These are phyloP conservation scores for Papilio gigon DNA, from an alignment of 2,888 invertebrate genomes.

Conservation along the genomic window DNA sequence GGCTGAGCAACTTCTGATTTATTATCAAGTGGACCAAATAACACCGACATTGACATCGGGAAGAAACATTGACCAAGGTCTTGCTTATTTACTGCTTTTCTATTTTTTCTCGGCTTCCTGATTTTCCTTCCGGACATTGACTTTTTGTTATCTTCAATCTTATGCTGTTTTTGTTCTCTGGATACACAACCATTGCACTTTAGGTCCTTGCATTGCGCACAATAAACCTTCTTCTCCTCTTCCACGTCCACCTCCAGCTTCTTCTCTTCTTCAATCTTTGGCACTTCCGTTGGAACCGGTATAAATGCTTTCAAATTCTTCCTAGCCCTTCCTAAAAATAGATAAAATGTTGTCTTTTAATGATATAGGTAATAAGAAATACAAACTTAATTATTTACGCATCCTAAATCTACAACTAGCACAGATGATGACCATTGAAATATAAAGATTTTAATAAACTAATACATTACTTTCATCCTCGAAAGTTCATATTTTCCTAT, in stretches of 20 bases:
- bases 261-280: conserved; percentile 68
- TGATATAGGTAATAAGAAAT: neutral
- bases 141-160: conserved; percentile 67
- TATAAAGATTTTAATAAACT: neutral
- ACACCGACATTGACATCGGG: conserved; percentile 93
- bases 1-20: conserved; percentile 75
- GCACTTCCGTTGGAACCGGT: conserved; percentile 68
- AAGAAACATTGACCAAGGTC: conserved; percentile 82
- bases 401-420: conserved; percentile 17
- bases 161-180: conserved; percentile 61
- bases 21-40: conserved; percentile 90
- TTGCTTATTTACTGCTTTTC: conserved; percentile 68
- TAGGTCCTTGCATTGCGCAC: conserved; percentile 64
- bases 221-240: conserved; percentile 65
- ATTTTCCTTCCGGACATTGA: conserved; percentile 59
- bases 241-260: conserved; percentile 54
- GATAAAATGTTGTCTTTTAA: conserved; percentile 13
- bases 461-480: neutral
- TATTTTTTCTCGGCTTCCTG: conserved; percentile 69
- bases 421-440: neutral
- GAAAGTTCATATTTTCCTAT: neutral
- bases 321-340: conserved; percentile 71
- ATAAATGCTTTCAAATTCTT: conserved; percentile 75
- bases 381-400: neutral
- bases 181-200: conserved; percentile 65